Evolutionary conservation across 2,888 invertebrate species (phyloP), one percentile per base, ranked within the genome.

Genomic region (Dryobotodes eremita): DNA sequence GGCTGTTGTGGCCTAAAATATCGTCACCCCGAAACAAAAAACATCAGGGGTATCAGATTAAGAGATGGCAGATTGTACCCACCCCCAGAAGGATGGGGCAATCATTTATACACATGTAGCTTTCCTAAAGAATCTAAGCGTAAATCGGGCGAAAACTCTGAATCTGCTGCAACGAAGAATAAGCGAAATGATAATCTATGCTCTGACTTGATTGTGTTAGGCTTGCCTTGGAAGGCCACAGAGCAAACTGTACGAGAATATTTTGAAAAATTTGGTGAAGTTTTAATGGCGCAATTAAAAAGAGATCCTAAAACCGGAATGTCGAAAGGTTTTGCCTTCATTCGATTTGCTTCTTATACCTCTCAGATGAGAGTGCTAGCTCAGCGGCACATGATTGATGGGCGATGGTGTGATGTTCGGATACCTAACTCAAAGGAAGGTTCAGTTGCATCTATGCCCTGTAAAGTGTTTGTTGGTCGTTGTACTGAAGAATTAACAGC

Each of bases 291-390:
- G 79, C 99, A 99, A 97, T 98, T 99, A 23, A 99, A 99, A 95
- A 98, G 99, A 95, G 99, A 99, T 95, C 98, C 98, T 17, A 97
- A 97, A 95, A 98, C 99, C 53, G 99, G 99, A 68, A 99, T 99
- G 95, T 99, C 99, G 2, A 99, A 99, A 96, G 99, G 99, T 75
- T 99, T 99, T 96, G 99, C 99, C 84, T 99, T 99, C 95, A 99
- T 99, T 85, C 97, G 99, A 89, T 99, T 99, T 97, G 98, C 98
- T 77, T 98, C 98, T 86, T 99, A 99, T 94, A 99, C 99, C 91
- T 98, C 99, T 77, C 99, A 99, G 95, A 98, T 99, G 97, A 98
- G 99, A 93, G 99, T 99, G 68, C 97, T 99, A 85, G 98, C 99
- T 15, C 99, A 99, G 93, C 97, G 99, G 87, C 99, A 99, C 95